Evolutionary conservation across 2,888 invertebrate genomes (phyloP).

Genomic region (Trissoscelio sp.): DNA sequence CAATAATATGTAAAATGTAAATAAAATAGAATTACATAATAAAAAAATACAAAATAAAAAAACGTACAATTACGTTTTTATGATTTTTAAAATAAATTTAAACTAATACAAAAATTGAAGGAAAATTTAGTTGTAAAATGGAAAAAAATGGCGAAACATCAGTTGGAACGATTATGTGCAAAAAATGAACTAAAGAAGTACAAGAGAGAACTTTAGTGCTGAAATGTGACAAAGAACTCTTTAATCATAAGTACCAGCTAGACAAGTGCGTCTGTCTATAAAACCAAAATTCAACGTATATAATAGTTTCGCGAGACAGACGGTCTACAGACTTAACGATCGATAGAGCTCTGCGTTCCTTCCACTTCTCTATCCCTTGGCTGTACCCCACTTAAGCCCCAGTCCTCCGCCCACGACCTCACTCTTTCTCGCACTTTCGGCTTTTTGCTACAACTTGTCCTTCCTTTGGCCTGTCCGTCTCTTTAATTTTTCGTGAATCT

Average conservation of each 20-base stretch:
- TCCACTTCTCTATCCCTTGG: slow-evolving; percentile 66
- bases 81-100: no score
- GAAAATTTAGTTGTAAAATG: no score
- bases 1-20: no score
- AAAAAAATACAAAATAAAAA: no score
- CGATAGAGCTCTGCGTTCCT: slow-evolving; percentile 77
- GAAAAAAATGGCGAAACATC: no score
- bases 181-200: not conserved
- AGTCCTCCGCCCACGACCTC: slow-evolving; percentile 63
- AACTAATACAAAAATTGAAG: no score
- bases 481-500: slow-evolving; percentile 51
- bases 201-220: not conserved
- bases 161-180: not conserved
- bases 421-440: slow-evolving; percentile 63
- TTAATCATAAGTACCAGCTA: slow-evolving; percentile 16
- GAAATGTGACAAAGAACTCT: slow-evolving; percentile 30
- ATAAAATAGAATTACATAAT: no score
- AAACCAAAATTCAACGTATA: slow-evolving; percentile 62
- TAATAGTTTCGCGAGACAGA: slow-evolving; percentile 72
- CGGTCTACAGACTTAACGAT: slow-evolving; percentile 79
- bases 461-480: slow-evolving; percentile 34
- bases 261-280: slow-evolving; percentile 27
- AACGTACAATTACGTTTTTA: no score
- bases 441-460: slow-evolving; percentile 59
- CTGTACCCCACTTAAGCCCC: slow-evolving; percentile 61